Percentiles rank a stretch among this genome's conserved stretches.
Evolutionary conservation across 2,113 vertebrate species (phyloP).

Genomic region (Micromys minutus): DNA sequence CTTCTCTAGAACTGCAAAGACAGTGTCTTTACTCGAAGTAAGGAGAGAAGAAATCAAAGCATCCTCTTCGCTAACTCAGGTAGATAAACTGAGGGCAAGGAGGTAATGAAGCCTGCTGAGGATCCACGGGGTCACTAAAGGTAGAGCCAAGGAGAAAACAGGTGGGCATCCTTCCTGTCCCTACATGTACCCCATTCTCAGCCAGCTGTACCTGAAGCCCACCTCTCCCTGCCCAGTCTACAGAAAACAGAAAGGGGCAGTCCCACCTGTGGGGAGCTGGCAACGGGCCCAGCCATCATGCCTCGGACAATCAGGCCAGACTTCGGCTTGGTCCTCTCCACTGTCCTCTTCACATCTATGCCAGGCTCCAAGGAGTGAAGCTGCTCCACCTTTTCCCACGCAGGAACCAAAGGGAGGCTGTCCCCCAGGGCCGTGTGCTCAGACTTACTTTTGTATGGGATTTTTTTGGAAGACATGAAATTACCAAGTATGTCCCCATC

Average conservation of each 20-base stretch:
- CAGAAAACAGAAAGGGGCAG: slow-evolving; percentile 48
- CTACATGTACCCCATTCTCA: background rate
- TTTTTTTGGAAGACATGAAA: slow-evolving; percentile 72
- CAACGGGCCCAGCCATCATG: slow-evolving; percentile 89
- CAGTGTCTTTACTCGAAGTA: background rate
- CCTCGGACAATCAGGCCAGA: slow-evolving; percentile 86
- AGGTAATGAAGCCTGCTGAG: background rate
- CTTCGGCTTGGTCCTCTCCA: slow-evolving; percentile 84
- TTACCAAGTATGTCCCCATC: slow-evolving; percentile 68
- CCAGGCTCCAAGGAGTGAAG: slow-evolving; percentile 35
- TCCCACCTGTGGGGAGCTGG: slow-evolving; percentile 90
- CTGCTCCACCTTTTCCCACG: slow-evolving; percentile 78
- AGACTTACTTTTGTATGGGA: slow-evolving; percentile 71
- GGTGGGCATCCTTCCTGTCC: background rate
- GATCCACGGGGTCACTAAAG: fast-evolving
- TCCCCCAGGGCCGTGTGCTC: background rate
- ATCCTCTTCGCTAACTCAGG: background rate
- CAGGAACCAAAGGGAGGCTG: slow-evolving; percentile 11
- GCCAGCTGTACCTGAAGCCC: background rate
- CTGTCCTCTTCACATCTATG: slow-evolving; percentile 78
- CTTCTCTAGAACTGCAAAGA: background rate
- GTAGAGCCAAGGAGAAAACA: background rate
- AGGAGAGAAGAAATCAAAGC: background rate
- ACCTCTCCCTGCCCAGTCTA: background rate
- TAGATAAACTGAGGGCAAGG: slow-evolving; percentile 1